phyloP scores from a whole-genome alignment of 2,113 vertebrate genomes.

The Alces alces region DNA sequence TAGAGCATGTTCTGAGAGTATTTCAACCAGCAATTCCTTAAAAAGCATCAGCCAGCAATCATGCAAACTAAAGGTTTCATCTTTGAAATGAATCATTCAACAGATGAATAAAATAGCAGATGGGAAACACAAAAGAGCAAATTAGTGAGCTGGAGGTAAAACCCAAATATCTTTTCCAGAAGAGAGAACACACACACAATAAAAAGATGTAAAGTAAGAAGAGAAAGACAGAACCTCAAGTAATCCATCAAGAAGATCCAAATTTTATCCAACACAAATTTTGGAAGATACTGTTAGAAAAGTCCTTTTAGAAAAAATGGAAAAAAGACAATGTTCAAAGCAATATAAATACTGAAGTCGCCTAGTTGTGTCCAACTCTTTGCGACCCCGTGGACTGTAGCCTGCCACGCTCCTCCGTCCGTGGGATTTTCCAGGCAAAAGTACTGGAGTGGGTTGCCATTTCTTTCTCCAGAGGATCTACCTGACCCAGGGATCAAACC shows the following conservation, averaged over 20 bases:
- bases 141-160: not conserved
- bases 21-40: not conserved
- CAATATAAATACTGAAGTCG: not conserved
- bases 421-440: no score
- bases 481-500: no score
- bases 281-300: not conserved
- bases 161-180: not conserved
- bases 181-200: not conserved
- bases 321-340: not conserved
- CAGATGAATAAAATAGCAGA: not conserved
- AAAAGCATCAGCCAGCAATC: not conserved
- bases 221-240: not conserved
- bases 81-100: constrained; percentile 19
- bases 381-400: no score
- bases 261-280: not conserved
- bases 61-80: not conserved
- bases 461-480: no score
- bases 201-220: not conserved
- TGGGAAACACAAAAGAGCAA: not conserved
- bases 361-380: no score
- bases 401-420: no score
- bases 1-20: not conserved
- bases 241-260: not conserved
- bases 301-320: not conserved
- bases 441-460: no score